A percentile compares a stretch with the other conserved stretches of the same genome.
phyloP scores from a whole-genome alignment of 2,888 invertebrate genomes.

The Halocaridina rubra region DNA sequence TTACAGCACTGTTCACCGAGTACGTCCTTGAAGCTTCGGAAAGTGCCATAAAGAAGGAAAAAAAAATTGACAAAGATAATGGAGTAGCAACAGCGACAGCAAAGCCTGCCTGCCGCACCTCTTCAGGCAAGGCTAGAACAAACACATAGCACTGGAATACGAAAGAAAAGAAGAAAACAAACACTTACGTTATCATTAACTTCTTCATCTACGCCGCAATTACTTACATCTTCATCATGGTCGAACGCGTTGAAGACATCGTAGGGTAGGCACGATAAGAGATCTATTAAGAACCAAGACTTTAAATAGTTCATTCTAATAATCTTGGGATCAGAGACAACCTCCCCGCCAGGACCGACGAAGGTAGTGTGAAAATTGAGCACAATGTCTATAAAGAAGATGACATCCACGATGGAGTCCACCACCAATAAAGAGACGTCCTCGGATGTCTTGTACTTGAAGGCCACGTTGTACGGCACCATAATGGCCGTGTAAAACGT shows the following conservation, averaged over 20 bases:
- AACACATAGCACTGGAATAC: neutral
- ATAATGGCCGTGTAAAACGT: slow-evolving; percentile 99
- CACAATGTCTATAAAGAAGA: slow-evolving; percentile 99
- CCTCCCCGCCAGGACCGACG: slow-evolving; percentile 85
- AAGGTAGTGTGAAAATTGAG: slow-evolving; percentile 99
- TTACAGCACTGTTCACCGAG: too few relatives aligned
- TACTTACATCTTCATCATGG: slow-evolving; percentile 93
- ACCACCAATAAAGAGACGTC: slow-evolving; percentile 94
- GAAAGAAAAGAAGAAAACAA: neutral
- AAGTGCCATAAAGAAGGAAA: too few relatives aligned
- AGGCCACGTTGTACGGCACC: slow-evolving; percentile 99
- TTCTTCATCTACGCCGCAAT: slow-evolving; percentile 51
- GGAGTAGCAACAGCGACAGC: neutral
- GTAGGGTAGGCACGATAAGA: slow-evolving; percentile 98
- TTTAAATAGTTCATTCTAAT: slow-evolving; percentile 98
- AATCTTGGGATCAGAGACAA: slow-evolving; percentile 95
- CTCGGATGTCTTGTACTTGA: slow-evolving; percentile 98
- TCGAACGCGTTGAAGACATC: slow-evolving; percentile 99
- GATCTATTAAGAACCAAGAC: slow-evolving; percentile 99
- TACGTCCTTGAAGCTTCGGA: too few relatives aligned
- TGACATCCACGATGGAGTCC: slow-evolving; percentile 98
- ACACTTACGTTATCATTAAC: slow-evolving; percentile 61
- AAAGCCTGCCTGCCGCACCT: neutral
- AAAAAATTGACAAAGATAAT: neutral
- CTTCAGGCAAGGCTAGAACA: neutral